Evolutionary conservation across 2,113 vertebrate genomes (phyloP).

Genomic region (Tylochromis polylepis): DNA sequence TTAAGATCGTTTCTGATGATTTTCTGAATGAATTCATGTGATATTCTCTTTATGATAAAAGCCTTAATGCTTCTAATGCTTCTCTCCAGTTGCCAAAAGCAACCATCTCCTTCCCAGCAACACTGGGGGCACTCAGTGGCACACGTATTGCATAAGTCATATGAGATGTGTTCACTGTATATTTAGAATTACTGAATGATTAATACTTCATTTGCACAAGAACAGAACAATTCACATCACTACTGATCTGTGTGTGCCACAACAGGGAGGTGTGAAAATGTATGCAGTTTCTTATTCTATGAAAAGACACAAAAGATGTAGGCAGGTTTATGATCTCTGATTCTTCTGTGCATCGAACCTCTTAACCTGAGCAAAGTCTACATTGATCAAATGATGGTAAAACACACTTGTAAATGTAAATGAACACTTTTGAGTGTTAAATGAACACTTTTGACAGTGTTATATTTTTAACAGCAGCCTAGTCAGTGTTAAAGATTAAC

Average conservation of each 20-base stretch:
- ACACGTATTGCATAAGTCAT: not conserved
- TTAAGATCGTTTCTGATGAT: not conserved
- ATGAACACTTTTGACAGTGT: too few relatives aligned
- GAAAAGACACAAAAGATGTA: not conserved
- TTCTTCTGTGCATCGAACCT: not conserved
- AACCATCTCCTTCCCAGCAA: not conserved
- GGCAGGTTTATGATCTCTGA: not conserved
- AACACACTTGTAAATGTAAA: too few relatives aligned
- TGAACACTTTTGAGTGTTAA: too few relatives aligned
- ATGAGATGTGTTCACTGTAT: not conserved
- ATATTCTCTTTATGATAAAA: not conserved
- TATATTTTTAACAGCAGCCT: too few relatives aligned
- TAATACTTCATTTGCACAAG: not conserved
- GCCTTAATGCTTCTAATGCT: not conserved
- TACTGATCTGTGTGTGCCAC: not conserved
- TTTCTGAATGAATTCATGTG: not conserved
- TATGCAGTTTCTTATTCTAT: not conserved
- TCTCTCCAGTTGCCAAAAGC: not conserved
- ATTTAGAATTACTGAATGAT: not conserved
- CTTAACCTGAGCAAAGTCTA: not conserved
- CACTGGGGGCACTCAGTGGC: not conserved
- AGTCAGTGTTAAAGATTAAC: too few relatives aligned
- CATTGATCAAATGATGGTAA: slow-evolving; percentile 20
- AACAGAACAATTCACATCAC: not conserved
- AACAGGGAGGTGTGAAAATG: not conserved